These are phyloP conservation scores for Colistium nudipinnis DNA, from an alignment of 2,113 vertebrate species.

Conservation along the genomic window DNA sequence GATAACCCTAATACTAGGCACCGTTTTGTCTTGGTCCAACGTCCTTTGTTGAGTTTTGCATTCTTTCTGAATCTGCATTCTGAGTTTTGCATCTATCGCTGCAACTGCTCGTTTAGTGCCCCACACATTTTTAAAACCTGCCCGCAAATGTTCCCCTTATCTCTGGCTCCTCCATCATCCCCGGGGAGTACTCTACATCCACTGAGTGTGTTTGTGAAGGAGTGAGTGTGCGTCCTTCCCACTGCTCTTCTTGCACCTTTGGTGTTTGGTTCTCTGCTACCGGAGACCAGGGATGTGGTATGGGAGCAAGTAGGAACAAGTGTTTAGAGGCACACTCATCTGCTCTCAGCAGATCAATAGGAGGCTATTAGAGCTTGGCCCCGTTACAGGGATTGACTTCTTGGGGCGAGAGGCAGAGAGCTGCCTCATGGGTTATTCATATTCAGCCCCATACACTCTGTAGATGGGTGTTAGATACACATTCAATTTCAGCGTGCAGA, in stretches of 20 bases:
- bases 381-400: slow-evolving; percentile 74
- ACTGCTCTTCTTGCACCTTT: slow-evolving; percentile 46
- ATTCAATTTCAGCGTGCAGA: slow-evolving; percentile 44
- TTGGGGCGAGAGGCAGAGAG: slow-evolving; percentile 38
- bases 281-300: slow-evolving; percentile 71
- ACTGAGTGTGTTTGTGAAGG: slow-evolving; percentile 13
- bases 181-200: slow-evolving; percentile 32
- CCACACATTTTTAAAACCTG: slow-evolving; percentile 24
- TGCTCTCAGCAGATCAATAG: slow-evolving; percentile 75
- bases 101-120: not conserved
- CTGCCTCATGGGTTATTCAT: slow-evolving; percentile 75
- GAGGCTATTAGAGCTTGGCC: slow-evolving; percentile 77
- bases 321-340: slow-evolving; percentile 71
- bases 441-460: slow-evolving; percentile 41
- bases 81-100: slow-evolving; percentile 1
- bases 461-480: slow-evolving; percentile 54
- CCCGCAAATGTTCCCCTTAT: slow-evolving; percentile 36
- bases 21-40: no score
- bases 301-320: slow-evolving; percentile 72
- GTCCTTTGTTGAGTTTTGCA: no score
- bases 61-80: not conserved
- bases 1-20: no score
- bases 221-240: slow-evolving; percentile 60
- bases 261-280: slow-evolving; percentile 67
- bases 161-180: slow-evolving; percentile 22